Conservation (phyloP, 2,888 invertebrate genomes). For the Proisotoma minuta region DNA sequence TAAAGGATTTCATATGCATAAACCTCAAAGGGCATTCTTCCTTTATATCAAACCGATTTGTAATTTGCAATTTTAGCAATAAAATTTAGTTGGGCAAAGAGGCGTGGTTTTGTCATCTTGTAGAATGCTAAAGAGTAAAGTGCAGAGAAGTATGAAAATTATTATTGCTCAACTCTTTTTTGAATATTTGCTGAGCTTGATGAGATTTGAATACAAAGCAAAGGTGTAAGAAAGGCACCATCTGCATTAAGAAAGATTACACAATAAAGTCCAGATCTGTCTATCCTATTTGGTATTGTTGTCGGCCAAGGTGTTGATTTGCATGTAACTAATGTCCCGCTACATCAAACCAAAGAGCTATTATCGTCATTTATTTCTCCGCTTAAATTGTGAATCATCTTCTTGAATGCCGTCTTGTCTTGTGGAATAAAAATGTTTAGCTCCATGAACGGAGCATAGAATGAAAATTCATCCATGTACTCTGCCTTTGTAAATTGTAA, state of each 20-base stretch:
- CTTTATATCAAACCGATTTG: background rate
- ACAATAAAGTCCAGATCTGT: no score
- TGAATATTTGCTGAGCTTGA: no score
- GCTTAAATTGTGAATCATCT: no score
- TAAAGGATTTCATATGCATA: background rate
- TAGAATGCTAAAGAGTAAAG: background rate
- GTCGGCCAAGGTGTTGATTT: conserved; percentile 16
- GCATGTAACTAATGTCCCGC: conserved; percentile 16
- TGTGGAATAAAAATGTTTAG: no score
- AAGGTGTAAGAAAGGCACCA: no score
- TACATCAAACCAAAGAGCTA: conserved; percentile 5
- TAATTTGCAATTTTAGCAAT: background rate
- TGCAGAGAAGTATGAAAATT: background rate
- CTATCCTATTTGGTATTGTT: no score
- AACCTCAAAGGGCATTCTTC: background rate
- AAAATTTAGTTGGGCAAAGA: background rate
- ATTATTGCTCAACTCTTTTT: no score
- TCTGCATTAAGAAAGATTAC: background rate
- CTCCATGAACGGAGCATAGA: no score
- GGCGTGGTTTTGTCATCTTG: background rate
- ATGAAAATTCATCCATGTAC: no score
- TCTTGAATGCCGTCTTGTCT: no score
- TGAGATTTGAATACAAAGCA: background rate
- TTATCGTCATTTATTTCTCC: background rate
- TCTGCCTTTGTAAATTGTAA: background rate